Conservation (phyloP, 1,140 invertebrate species). For the Plectus sambesii region DNA sequence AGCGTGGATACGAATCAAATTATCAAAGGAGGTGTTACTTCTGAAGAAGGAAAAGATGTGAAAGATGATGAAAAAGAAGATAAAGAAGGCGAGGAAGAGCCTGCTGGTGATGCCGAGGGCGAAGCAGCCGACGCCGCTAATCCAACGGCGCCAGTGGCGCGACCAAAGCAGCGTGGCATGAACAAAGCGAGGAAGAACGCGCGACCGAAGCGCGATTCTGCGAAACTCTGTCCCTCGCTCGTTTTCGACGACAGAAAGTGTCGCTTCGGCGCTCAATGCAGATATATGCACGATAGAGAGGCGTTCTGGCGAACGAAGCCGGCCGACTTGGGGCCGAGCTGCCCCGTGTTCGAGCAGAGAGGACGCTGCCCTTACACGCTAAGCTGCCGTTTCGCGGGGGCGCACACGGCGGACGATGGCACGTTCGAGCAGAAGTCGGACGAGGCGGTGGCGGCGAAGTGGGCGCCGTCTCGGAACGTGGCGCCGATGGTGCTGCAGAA, state of each 20-base stretch:
- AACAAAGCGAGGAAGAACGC: slow-evolving; percentile 64
- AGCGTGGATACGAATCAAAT: too few species aligned
- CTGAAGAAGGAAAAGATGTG: slow-evolving; percentile 50
- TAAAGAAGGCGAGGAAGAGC: slow-evolving; percentile 53
- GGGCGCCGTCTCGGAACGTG: slow-evolving; percentile 50
- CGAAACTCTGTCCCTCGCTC: slow-evolving; percentile 57
- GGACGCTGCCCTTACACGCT: slow-evolving; percentile 68
- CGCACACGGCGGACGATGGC: slow-evolving; percentile 58
- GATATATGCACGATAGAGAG: slow-evolving; percentile 65
- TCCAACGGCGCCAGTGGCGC: slow-evolving; percentile 52
- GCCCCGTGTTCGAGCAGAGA: slow-evolving; percentile 58
- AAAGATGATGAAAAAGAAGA: slow-evolving; percentile 49
- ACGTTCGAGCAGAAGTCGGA: slow-evolving; percentile 59
- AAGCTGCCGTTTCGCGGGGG: slow-evolving; percentile 58
- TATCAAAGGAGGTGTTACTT: slow-evolving; percentile 47
- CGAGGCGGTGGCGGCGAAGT: slow-evolving; percentile 56
- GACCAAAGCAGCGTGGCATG: slow-evolving; percentile 12
- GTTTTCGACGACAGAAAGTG: slow-evolving; percentile 56
- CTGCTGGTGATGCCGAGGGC: slow-evolving; percentile 54
- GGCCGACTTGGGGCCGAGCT: slow-evolving; percentile 58
- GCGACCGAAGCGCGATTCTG: slow-evolving; percentile 54
- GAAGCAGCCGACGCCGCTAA: slow-evolving; percentile 55
- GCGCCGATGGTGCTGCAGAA: slow-evolving; percentile 59
- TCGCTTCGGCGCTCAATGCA: slow-evolving; percentile 57
- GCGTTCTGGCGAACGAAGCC: slow-evolving; percentile 57